These are phyloP conservation scores for Watersipora subatra DNA, from an alignment of 1,140 invertebrate species.

Conservation along the genomic window DNA sequence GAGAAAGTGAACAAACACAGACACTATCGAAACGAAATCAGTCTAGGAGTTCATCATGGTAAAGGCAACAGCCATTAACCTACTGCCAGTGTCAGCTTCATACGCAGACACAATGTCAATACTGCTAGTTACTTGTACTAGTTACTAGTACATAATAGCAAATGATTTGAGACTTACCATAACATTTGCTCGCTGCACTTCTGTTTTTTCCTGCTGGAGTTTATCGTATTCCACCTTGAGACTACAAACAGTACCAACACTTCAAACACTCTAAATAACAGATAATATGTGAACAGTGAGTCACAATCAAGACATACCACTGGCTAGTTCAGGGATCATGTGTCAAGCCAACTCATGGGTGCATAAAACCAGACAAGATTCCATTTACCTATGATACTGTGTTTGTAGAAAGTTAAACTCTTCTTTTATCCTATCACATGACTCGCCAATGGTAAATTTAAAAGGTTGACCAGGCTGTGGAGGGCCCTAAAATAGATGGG, in stretches of 20 bases:
- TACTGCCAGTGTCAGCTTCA: no score
- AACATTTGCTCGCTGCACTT: constrained; percentile 93
- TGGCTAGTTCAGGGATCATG: no score
- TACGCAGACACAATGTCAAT: no score
- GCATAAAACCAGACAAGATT: no score
- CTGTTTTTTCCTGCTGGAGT: constrained; percentile 85
- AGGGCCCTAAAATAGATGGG: constrained; percentile 11
- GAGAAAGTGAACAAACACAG: no score
- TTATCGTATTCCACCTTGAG: constrained; percentile 63
- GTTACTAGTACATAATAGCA: no score
- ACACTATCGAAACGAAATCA: no score
- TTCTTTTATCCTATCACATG: constrained; percentile 93
- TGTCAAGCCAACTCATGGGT: no score
- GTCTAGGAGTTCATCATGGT: no score
- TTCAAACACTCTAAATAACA: neutral
- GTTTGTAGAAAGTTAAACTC: constrained; percentile 96
- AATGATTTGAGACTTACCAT: no score
- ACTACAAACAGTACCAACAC: constrained; percentile 23
- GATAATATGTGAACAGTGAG: neutral
- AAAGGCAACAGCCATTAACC: no score
- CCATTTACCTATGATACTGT: constrained; percentile 87
- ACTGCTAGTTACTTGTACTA: no score
- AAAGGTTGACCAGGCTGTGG: constrained; percentile 70
- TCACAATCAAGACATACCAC: neutral
- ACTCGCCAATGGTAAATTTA: constrained; percentile 90